Percentiles rank a stretch among this genome's conserved stretches.
Evolutionary conservation across 2,888 invertebrate species (phyloP).

Genomic region (Gymnoscelis rufifasciata): DNA sequence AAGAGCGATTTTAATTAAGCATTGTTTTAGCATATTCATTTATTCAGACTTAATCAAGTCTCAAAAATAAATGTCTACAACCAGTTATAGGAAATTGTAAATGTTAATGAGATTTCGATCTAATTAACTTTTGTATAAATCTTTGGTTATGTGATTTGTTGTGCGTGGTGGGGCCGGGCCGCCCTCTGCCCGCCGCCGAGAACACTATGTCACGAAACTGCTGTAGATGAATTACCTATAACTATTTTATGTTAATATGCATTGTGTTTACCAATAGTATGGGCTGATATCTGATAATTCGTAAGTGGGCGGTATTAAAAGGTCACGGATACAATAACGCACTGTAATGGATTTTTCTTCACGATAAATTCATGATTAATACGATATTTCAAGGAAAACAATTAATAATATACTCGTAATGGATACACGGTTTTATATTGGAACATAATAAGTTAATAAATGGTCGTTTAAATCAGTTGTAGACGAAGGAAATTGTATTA

Average conservation of each 20-base stretch:
- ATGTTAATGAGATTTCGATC: conserved; percentile 16
- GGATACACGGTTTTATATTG: too few relatives aligned
- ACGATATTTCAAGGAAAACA: neutral
- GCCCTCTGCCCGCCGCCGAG: neutral
- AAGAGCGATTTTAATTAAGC: conserved; percentile 55
- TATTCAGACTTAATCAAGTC: conserved; percentile 12
- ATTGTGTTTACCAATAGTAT: neutral
- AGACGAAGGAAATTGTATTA: too few relatives aligned
- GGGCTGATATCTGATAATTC: neutral
- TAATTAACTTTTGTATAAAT: conserved; percentile 11
- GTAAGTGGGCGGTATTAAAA: neutral
- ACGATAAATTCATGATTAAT: neutral
- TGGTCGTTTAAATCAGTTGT: too few relatives aligned
- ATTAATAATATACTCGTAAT: neutral
- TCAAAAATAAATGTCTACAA: conserved; percentile 15
- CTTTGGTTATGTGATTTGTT: neutral
- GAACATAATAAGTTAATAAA: too few relatives aligned
- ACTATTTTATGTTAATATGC: neutral
- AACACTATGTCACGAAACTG: neutral
- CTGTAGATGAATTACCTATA: neutral
- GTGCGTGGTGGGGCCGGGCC: neutral
- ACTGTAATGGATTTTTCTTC: neutral
- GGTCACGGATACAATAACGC: neutral
- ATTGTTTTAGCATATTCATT: conserved; percentile 46
- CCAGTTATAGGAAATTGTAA: conserved; percentile 8